Conservation (phyloP, 2,888 invertebrate genomes). For the Cephonodes hylas region DNA sequence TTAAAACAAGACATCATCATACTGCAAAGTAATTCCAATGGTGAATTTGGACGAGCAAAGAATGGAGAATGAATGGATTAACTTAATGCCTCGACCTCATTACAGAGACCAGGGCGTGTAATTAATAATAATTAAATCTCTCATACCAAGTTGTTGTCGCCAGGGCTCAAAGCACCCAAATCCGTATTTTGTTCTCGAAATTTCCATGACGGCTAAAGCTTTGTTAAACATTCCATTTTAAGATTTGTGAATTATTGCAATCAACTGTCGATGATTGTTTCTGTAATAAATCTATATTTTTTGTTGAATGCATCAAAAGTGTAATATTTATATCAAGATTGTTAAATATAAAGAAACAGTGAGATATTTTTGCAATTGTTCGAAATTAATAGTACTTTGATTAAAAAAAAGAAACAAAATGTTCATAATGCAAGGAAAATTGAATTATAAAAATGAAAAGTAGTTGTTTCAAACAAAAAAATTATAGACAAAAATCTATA, state of each 20-base stretch:
- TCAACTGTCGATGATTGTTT: not conserved
- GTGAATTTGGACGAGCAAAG: not conserved
- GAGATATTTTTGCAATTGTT: no score
- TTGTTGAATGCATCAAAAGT: no score
- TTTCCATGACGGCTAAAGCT: not conserved
- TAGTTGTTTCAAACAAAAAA: no score
- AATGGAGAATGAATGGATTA: constrained; percentile 9
- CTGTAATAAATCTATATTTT: no score
- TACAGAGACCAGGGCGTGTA: constrained; percentile 35
- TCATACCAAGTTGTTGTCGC: constrained; percentile 35
- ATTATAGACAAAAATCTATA: no score
- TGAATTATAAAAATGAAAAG: no score
- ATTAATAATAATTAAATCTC: constrained; percentile 43
- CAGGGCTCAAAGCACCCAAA: constrained; percentile 25
- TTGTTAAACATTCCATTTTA: not conserved
- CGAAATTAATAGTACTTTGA: no score
- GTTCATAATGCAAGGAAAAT: no score
- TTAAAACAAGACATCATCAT: no score
- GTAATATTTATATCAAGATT: no score
- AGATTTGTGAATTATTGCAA: not conserved
- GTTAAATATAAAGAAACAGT: no score
- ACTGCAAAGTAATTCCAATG: not conserved
- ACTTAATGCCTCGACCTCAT: constrained; percentile 33
- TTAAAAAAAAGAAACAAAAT: no score
- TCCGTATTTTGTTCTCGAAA: constrained; percentile 23